Evolutionary conservation across 2,113 vertebrate species (phyloP).

Genomic region (Lophius piscatorius): DNA sequence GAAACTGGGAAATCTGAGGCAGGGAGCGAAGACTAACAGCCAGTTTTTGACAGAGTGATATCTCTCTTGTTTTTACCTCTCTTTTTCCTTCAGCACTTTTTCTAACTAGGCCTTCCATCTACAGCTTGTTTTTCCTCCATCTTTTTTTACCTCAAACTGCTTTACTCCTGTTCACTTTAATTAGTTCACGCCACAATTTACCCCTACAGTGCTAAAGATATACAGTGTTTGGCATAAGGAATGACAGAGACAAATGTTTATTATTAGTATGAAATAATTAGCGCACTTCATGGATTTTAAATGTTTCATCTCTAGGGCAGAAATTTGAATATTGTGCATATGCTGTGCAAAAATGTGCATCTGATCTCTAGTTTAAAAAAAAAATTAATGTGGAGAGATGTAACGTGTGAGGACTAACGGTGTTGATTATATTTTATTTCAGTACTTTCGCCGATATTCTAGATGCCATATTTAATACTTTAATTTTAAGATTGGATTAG

Average conservation of each 20-base stretch:
- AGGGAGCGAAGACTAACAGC: slow-evolving; percentile 42
- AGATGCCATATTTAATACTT: too few species aligned
- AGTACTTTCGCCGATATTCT: too few species aligned
- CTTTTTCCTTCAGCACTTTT: slow-evolving; percentile 52
- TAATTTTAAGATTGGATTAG: too few species aligned
- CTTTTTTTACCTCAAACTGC: slow-evolving; percentile 41
- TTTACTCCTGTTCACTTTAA: slow-evolving; percentile 21
- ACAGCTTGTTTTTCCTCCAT: slow-evolving; percentile 40
- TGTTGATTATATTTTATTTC: too few species aligned
- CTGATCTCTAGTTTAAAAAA: too few species aligned
- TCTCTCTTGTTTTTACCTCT: slow-evolving; percentile 67
- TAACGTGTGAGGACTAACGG: too few species aligned
- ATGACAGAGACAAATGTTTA: slow-evolving; percentile 4
- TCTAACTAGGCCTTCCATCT: slow-evolving; percentile 32
- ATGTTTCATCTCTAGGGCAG: too few species aligned
- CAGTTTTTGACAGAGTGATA: slow-evolving; percentile 71
- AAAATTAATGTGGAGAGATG: too few species aligned
- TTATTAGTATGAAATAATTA: not conserved
- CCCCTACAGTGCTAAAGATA: not conserved
- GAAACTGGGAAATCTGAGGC: slow-evolving; percentile 52
- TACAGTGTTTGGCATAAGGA: slow-evolving; percentile 6
- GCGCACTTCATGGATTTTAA: too few species aligned
- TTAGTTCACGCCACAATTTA: slow-evolving; percentile 17
- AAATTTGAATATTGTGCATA: too few species aligned
- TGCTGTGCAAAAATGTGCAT: too few species aligned